phyloP scores from a whole-genome alignment of 2,888 invertebrate species.

The Pheosia gnoma region DNA sequence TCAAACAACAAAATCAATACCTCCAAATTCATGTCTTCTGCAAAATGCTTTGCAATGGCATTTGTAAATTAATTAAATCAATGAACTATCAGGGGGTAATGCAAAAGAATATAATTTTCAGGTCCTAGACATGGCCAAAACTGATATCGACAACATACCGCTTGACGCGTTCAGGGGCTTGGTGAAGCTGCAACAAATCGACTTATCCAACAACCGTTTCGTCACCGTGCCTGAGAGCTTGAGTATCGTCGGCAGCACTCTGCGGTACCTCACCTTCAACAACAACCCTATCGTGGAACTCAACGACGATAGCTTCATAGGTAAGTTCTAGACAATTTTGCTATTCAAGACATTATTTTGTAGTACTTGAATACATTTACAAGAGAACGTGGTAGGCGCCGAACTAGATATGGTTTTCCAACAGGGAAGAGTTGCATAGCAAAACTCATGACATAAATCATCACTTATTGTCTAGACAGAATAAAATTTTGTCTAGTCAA shows the following conservation, averaged over 20 bases:
- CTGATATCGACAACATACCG: conserved; percentile 83
- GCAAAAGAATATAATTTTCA: conserved; percentile 47
- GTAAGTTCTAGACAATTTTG: conserved; percentile 56
- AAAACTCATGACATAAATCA: too few species aligned
- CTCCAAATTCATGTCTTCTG: too few species aligned
- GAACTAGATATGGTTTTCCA: too few species aligned
- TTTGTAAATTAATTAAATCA: too few species aligned
- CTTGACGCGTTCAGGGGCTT: conserved; percentile 79
- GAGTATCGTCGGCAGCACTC: conserved; percentile 76
- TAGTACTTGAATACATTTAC: neutral
- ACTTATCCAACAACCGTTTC: conserved; percentile 85
- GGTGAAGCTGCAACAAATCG: conserved; percentile 79
- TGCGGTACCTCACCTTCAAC: conserved; percentile 85
- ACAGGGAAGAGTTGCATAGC: too few species aligned
- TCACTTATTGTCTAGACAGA: too few species aligned
- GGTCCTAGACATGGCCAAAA: conserved; percentile 84
- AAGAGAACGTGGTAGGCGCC: neutral
- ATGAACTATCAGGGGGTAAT: neutral
- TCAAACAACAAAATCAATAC: too few species aligned
- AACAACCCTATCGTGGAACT: conserved; percentile 85
- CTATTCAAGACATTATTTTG: neutral
- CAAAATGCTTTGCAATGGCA: too few species aligned
- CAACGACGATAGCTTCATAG: conserved; percentile 84
- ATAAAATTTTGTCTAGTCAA: too few species aligned
- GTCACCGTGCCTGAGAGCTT: conserved; percentile 84